phyloP scores from a whole-genome alignment of 2,888 invertebrate species.

The Acronicta leporina region DNA sequence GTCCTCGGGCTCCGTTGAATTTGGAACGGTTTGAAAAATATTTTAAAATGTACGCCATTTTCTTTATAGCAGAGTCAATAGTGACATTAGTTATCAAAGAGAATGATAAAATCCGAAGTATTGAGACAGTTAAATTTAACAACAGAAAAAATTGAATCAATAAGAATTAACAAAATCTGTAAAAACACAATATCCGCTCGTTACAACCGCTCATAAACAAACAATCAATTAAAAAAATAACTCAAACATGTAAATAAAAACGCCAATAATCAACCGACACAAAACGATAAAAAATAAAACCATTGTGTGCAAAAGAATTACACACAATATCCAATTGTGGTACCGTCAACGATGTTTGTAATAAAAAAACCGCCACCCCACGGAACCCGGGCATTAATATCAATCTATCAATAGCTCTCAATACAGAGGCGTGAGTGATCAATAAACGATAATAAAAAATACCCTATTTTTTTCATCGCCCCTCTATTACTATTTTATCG shows the following conservation, averaged over 20 bases:
- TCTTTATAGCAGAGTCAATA: conserved; percentile 22
- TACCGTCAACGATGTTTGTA: conserved; percentile 76
- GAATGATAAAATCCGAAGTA: conserved; percentile 16
- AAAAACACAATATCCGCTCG: conserved; percentile 48
- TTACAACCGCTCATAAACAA: conserved; percentile 57
- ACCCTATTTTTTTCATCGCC: conserved; percentile 72
- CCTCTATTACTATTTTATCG: conserved; percentile 78
- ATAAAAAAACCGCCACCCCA: conserved; percentile 82
- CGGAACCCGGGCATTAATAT: conserved; percentile 78
- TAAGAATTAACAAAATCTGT: conserved; percentile 42
- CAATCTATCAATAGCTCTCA: conserved; percentile 86
- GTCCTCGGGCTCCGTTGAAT: conserved; percentile 55
- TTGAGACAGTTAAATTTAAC: conserved; percentile 18
- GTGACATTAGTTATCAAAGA: conserved; percentile 18
- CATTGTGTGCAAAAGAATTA: conserved; percentile 78
- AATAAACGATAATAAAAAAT: conserved; percentile 81
- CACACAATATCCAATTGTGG: conserved; percentile 86
- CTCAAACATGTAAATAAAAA: conserved; percentile 71
- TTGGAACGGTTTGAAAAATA: conserved; percentile 37
- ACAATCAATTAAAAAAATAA: conserved; percentile 59
- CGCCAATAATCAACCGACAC: conserved; percentile 72
- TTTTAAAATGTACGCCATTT: conserved; percentile 37
- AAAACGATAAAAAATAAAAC: conserved; percentile 67
- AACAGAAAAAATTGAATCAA: conserved; percentile 41
- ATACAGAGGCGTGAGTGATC: conserved; percentile 84